Base-by-base conservation (phyloP, 2,113 vertebrate genomes). In the Saccopteryx bilineata region DNA sequence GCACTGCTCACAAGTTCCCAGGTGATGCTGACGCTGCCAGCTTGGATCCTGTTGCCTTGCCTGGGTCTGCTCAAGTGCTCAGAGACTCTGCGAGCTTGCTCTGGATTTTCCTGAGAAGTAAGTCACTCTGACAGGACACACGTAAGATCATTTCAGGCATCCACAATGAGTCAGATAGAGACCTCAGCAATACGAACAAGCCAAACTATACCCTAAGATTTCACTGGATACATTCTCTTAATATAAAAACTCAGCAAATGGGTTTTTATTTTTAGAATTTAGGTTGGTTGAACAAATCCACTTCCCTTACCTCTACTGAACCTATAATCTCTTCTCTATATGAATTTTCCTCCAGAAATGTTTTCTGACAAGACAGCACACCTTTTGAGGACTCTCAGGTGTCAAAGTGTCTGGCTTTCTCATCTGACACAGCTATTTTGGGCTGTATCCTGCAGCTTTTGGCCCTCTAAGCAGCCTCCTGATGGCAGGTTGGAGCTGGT, bases 221-320 rank as follows among this genome's bases (percentile, higher is more conserved):
- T 82, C 58, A 74, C 46, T 61, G 83, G 31, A 66, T 85, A 60
- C 13, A 85, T 48, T 54, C 8, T 93, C 76, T 93, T 71, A 85
- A 56, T 89, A 63, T 52, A 39, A 92, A 93, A 85, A 56, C 31
- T 56, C 24, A 13, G 48, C 21, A 95, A 82, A 79, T 52, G 28
- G 46, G 52, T 48, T 82, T 96, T 85, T 76, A 48, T 80, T 85
- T 96, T 94, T 48, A 76, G 50, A 65, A 63, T 91, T 85, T 71
- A 48, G 39, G 7, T 23, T 65, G 8, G 54, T 19, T 80, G 28
- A n/a, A 61, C 1, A 74, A 71, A 84, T 81, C 92, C 18, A 71
- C 28, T 18, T 88, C 81, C 5, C 12, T 61, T 28, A 11, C 56
- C 2, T 90, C 13, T 87, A 3, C 19, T 52, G 58, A 87, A 19